These are phyloP conservation scores for Aplodontia rufa DNA, from an alignment of 2,113 vertebrate genomes.

Conservation along the genomic window DNA sequence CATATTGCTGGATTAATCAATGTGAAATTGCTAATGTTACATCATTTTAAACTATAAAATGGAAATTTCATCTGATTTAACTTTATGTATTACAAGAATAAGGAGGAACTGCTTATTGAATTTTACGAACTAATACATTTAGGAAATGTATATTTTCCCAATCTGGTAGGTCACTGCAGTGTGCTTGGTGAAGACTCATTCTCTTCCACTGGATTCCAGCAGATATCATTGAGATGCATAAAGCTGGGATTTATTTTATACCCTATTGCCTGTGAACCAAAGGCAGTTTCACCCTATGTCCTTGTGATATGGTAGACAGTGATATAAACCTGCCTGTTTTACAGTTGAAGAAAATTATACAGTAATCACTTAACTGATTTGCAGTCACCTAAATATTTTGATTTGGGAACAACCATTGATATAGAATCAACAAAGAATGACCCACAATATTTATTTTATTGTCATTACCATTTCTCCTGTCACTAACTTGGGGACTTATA, in stretches of 20 bases:
- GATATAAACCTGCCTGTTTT: not conserved
- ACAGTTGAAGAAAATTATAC: not conserved
- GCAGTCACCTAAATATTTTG: not conserved
- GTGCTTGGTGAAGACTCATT: not conserved
- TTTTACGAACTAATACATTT: not conserved
- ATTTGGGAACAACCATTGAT: not conserved
- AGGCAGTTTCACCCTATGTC: not conserved
- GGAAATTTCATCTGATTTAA: not conserved
- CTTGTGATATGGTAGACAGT: not conserved
- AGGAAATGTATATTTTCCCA: not conserved
- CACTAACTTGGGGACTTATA: not conserved
- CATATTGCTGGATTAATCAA: not conserved
- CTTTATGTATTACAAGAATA: not conserved
- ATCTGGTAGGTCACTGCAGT: fast-evolving
- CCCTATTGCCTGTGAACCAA: not conserved
- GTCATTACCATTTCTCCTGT: not conserved
- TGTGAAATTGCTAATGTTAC: not conserved
- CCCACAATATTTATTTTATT: not conserved
- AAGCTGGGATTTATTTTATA: not conserved
- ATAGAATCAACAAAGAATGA: not conserved
- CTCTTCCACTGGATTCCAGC: not conserved
- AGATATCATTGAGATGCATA: fast-evolving
- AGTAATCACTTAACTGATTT: not conserved
- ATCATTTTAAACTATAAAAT: not conserved
- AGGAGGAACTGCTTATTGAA: not conserved